Percentiles rank a stretch among this genome's conserved stretches.
These are phyloP conservation scores for Nesogale talazaci DNA, from an alignment of 2,113 vertebrate genomes.

Conservation along the genomic window DNA sequence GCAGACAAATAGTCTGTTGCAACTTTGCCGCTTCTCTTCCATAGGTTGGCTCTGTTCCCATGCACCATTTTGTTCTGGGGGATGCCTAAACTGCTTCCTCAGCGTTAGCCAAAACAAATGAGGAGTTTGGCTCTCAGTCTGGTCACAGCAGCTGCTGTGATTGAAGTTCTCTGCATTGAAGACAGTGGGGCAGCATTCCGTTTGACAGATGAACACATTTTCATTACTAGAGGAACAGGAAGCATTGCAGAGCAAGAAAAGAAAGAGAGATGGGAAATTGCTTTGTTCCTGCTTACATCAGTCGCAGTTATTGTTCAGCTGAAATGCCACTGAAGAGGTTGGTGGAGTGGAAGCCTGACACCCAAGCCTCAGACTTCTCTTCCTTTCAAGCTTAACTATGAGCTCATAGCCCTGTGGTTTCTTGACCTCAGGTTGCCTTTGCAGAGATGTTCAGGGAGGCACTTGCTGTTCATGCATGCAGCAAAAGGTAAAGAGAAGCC, in stretches of 20 bases:
- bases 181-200: constrained; percentile 80
- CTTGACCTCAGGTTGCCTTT: constrained; percentile 65
- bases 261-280: not conserved
- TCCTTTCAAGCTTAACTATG: constrained; percentile 2
- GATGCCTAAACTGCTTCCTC: constrained; percentile 86
- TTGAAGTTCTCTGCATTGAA: constrained; percentile 81
- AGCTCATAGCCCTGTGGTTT: constrained; percentile 52
- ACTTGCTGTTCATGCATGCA: constrained; percentile 24
- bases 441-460: not conserved
- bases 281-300: constrained; percentile 58
- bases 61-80: constrained; percentile 88
- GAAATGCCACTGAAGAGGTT: constrained; percentile 48
- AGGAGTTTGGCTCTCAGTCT: constrained; percentile 84
- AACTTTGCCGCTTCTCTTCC: constrained; percentile 87
- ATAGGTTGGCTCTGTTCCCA: constrained; percentile 85
- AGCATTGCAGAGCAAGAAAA: constrained; percentile 41
- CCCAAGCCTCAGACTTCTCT: constrained; percentile 2
- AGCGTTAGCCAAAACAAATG: constrained; percentile 89
- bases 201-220: constrained; percentile 74
- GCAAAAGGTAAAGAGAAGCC: constrained; percentile 25
- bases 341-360: not conserved
- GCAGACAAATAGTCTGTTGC: constrained; percentile 90
- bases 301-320: constrained; percentile 46
- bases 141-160: constrained; percentile 84
- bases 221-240: constrained; percentile 71